Percentiles rank a stretch among this genome's conserved stretches.
Conservation (phyloP, 2,113 vertebrate genomes). For the Leucopsar rothschildi region DNA sequence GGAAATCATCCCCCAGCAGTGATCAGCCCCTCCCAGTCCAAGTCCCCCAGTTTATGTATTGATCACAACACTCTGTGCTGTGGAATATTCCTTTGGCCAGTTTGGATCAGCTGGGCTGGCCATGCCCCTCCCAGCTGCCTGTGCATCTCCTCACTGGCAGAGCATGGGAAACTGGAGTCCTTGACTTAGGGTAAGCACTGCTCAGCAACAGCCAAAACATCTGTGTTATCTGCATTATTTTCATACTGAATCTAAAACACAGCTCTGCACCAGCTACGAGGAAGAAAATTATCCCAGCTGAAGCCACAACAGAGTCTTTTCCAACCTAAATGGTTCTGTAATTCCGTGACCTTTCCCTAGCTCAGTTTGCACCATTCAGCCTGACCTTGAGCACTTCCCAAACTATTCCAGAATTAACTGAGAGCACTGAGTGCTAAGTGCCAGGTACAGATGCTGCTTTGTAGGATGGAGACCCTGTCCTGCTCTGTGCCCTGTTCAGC, state of each 20-base stretch:
- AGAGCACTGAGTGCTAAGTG: neutral
- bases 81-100: neutral
- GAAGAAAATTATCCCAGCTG: neutral
- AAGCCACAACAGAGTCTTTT: neutral
- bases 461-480: neutral
- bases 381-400: neutral
- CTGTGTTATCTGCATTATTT: neutral
- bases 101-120: neutral
- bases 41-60: neutral
- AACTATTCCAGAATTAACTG: neutral
- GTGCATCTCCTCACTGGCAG: neutral
- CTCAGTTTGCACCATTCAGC: neutral
- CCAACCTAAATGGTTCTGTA: neutral
- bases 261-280: neutral
- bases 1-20: neutral
- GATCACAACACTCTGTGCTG: neutral
- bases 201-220: neutral
- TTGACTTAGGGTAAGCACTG: neutral
- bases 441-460: neutral
- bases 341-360: neutral
- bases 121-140: accelerated
- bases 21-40: neutral
- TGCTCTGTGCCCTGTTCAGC: neutral
- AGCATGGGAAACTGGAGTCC: neutral
- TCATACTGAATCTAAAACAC: neutral